Evolutionary conservation across 2,888 invertebrate species (phyloP), one percentile per base, ranked within the genome.

Genomic region (Parnassius orleans): DNA sequence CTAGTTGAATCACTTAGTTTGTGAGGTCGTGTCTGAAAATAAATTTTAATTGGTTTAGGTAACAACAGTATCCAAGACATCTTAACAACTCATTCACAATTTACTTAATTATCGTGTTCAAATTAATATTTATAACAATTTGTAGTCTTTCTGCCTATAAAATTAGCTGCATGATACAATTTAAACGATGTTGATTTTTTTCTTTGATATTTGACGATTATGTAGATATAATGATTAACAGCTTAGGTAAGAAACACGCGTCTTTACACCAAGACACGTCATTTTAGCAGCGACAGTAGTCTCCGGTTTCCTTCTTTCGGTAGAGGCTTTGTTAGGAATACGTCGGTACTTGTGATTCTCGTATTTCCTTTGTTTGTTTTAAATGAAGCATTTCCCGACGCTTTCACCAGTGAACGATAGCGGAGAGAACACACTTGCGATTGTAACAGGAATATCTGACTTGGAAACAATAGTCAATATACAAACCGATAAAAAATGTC

Each of bases 351-450:
- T 12, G 55, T 33, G 56, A 33, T 56, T 33, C 46, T 48, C 48
- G 56, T 56, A 56, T 47, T 56, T 47, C 47, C 56, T 56, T 56
- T 56, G 56, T 56, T 56, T 47, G 14, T 12, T 48, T 33, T 48
- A 56, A 46, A 41, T 48, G n/a, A 48, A 55, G 10, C 41, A 41
- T 48, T 33, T 56, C 56, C 48, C 47, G 47, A 12, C n/a, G 47
- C 55, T 55, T 46, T 55, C 55, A 43, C 55, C 9, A 19, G 10
- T 14, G 19, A 24, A 46, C 9, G 46, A 24, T 46, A 54, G 10
- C 44, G 54, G 9, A 44, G 46, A 55, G 44, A 44, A 19, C 55
- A 43, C 44, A 43, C 19, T 43, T 42, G 43, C 19, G 12, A 55
- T 44, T 11, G 42, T 14, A n/a, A 33, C 33, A 33, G 33, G 33